Percentiles rank a stretch among this genome's conserved stretches.
Conservation (phyloP, 1,140 invertebrate genomes). For the Zaprionus africanus region DNA sequence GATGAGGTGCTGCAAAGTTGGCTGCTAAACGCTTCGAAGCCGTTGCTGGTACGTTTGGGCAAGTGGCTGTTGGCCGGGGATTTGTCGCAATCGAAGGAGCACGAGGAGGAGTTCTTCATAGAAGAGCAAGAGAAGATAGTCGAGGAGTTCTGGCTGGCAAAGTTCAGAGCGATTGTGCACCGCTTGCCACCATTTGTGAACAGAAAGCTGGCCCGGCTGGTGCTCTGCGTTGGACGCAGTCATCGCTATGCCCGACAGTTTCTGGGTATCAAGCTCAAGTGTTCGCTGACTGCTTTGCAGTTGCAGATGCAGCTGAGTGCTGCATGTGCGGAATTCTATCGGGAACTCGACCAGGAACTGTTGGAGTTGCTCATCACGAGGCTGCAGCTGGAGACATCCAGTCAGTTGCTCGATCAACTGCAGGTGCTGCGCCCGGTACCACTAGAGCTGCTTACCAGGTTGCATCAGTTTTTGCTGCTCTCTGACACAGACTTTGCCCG, state of each 20-base stretch:
- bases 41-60: slow-evolving; percentile 12
- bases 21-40: slow-evolving; percentile 26
- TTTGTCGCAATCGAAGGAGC: background rate
- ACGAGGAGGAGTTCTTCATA: slow-evolving; percentile 43
- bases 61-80: slow-evolving; percentile 40
- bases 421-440: slow-evolving; percentile 1
- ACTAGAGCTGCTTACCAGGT: slow-evolving; percentile 13
- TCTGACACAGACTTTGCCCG: slow-evolving; percentile 39
- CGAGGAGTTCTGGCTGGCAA: slow-evolving; percentile 27
- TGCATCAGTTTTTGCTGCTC: slow-evolving; percentile 56
- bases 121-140: background rate
- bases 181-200: slow-evolving; percentile 19
- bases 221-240: slow-evolving; percentile 39
- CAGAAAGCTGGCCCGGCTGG: background rate
- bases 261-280: background rate
- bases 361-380: slow-evolving; percentile 2
- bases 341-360: background rate
- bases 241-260: slow-evolving; percentile 5
- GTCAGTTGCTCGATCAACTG: background rate
- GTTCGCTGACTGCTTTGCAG: background rate
- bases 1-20: slow-evolving; percentile 33
- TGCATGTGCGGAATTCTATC: slow-evolving; percentile 3
- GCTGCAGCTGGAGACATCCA: slow-evolving; percentile 29
- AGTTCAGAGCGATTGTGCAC: slow-evolving; percentile 18
- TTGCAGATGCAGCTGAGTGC: background rate